phyloP scores from a whole-genome alignment of 2,888 invertebrate species.

The Athrips mouffetella region DNA sequence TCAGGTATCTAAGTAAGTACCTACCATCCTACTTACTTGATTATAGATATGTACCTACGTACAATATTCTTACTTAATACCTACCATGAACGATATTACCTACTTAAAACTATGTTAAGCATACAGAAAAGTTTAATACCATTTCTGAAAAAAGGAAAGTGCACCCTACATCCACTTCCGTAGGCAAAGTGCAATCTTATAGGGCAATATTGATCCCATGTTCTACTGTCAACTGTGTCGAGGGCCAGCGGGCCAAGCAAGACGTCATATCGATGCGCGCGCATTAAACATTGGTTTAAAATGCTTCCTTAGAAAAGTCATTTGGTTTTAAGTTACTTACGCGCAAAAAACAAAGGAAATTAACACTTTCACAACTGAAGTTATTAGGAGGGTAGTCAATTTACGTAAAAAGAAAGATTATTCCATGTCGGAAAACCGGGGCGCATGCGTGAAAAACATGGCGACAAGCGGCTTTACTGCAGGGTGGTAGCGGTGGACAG shows the following conservation, averaged over 20 bases:
- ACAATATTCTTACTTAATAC: too few species aligned
- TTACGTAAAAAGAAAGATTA: slow-evolving; percentile 48
- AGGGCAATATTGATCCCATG: slow-evolving; percentile 51
- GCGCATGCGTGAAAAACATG: slow-evolving; percentile 74
- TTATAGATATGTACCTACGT: not conserved
- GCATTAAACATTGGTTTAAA: slow-evolving; percentile 26
- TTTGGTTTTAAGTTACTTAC: not conserved
- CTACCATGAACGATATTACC: too few species aligned
- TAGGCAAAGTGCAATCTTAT: slow-evolving; percentile 36
- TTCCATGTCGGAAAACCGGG: slow-evolving; percentile 43
- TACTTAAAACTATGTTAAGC: too few species aligned
- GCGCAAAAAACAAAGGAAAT: not conserved
- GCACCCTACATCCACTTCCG: slow-evolving; percentile 33
- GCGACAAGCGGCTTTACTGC: slow-evolving; percentile 58
- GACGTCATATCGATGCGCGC: slow-evolving; percentile 44
- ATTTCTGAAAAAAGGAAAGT: slow-evolving; percentile 18
- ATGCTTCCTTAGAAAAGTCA: not conserved
- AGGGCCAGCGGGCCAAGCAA: too few species aligned
- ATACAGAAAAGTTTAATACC: too few species aligned
- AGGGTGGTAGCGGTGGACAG: slow-evolving; percentile 54
- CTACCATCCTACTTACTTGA: too few species aligned
- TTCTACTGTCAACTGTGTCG: slow-evolving; percentile 28
- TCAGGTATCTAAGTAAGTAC: too few species aligned
- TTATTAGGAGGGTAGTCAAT: not conserved
- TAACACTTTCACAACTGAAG: not conserved